Evolutionary conservation across 1,140 invertebrate species (phyloP), one percentile per base, ranked within the genome.

Genomic region (Xylocopa sonorina): DNA sequence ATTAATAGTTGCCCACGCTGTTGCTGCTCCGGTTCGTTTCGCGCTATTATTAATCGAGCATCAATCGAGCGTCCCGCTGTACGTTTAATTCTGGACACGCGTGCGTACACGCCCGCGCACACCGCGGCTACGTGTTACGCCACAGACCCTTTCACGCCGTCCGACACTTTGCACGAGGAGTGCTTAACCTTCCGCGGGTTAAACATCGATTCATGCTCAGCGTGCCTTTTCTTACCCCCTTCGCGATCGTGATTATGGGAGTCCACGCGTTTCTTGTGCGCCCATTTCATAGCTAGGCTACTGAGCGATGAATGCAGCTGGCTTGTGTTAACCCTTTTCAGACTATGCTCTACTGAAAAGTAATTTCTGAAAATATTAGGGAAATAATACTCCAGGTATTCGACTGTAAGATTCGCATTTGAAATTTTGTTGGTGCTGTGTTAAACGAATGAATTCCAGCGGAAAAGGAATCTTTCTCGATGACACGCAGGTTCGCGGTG

Each of bases 11-110:
- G 34, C 62, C 38, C 63, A 48, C 50, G 51, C 74, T 41, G 29
- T 14, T 16, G 43, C n/a, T 14, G n/a, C 7, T 57, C 50, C 34
- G 38, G 74, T 68, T 16, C n/a, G 51, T 76, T 68, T 57, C 41
- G 50, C 41, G 63, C 63, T 76, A 76, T 76, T 76, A 76, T 76
- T 74, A 66, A 68, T 57, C 74, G 74, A 16, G 29, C 63, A 55
- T 76, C 73, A 67, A 76, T 76, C 73, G 74, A 55, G 38, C 41
- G 74, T 76, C n/a, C 74, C 74, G 68, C 51, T 76, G 67, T 55
- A 66, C 74, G 74, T 76, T 57, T 57, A 76, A 76, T 57, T 68
- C 51, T 68, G 29, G 41, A 57, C 51, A 50, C 41, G 71, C 38
- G 55, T 38, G 71, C 27, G 24, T 24, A n/a, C 34, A 58, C 46